Evolutionary conservation across 2,888 invertebrate genomes (phyloP).

Genomic region (Idaea dimidiata): DNA sequence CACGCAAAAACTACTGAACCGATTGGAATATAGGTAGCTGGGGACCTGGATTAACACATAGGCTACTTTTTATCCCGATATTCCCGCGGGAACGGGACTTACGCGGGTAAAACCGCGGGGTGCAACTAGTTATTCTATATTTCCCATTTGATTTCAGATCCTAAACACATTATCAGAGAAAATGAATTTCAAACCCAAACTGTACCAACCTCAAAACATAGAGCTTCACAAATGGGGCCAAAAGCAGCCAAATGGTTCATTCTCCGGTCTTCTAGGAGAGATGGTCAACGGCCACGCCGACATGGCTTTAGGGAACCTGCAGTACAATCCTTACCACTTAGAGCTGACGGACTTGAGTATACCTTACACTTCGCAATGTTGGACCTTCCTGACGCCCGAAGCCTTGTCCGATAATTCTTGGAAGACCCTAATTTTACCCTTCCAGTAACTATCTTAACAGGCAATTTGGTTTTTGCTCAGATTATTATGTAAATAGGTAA

Average conservation of each 20-base stretch:
- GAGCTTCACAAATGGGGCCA: constrained; percentile 85
- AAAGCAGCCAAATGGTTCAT: constrained; percentile 82
- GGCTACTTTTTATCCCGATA: no score
- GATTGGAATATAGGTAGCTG: no score
- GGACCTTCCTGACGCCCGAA: constrained; percentile 92
- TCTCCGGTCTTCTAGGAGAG: constrained; percentile 87
- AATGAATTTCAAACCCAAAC: constrained; percentile 85
- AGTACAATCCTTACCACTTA: constrained; percentile 85
- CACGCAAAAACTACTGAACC: no score
- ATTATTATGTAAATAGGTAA: no score
- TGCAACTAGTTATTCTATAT: no score
- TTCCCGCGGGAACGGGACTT: no score
- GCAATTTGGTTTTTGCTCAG: neutral
- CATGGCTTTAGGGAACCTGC: constrained; percentile 88
- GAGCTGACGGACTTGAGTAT: constrained; percentile 86
- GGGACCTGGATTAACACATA: no score
- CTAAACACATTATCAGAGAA: constrained; percentile 83
- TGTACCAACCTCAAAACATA: constrained; percentile 84
- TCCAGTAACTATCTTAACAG: constrained; percentile 68
- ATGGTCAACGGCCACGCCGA: constrained; percentile 85
- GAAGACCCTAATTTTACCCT: constrained; percentile 90
- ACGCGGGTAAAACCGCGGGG: no score
- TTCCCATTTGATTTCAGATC: constrained; percentile 74
- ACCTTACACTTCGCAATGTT: constrained; percentile 90
- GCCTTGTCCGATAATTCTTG: constrained; percentile 90